Percentiles rank a stretch among this genome's conserved stretches.
Conservation (phyloP, 23 tunicate genomes). For the Trididemnum miniatum region DNA sequence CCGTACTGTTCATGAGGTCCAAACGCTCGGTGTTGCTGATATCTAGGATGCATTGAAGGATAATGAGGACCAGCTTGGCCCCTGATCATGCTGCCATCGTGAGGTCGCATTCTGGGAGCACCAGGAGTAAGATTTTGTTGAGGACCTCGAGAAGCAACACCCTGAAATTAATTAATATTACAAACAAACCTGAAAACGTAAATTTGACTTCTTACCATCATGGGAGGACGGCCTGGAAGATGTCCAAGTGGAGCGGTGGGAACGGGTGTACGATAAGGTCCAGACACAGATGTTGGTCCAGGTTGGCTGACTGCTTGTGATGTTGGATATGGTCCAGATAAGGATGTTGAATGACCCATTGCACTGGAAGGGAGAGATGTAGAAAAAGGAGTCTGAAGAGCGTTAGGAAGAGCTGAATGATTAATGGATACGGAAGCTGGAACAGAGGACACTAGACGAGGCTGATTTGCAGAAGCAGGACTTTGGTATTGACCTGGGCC, state of each 20-base stretch:
- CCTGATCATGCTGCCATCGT: conserved; percentile 41
- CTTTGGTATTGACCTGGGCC: background rate
- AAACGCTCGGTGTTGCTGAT: conserved; percentile 15
- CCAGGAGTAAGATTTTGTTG: background rate
- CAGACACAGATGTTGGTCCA: no score
- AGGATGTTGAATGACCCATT: background rate
- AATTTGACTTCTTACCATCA: background rate
- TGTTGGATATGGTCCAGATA: background rate
- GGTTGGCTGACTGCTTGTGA: no score
- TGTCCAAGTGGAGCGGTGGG: no score
- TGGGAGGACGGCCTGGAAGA: background rate
- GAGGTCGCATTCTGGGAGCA: conserved; percentile 41
- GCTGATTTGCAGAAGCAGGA: background rate
- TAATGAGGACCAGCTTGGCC: conserved; percentile 17
- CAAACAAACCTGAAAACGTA: no score
- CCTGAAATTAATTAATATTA: no score
- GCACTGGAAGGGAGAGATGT: background rate
- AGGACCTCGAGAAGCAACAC: background rate
- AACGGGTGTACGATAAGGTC: no score
- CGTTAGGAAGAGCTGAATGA: background rate
- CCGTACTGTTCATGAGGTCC: conserved; percentile 34
- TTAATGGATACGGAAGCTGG: background rate
- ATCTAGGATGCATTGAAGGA: conserved; percentile 39
- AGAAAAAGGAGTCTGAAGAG: background rate
- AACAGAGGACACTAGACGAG: background rate